Percentiles rank a stretch among this genome's conserved stretches.
Evolutionary conservation across 2,797 vertebrate species (phyloP).

Genomic region (Bucorvus abyssinicus): DNA sequence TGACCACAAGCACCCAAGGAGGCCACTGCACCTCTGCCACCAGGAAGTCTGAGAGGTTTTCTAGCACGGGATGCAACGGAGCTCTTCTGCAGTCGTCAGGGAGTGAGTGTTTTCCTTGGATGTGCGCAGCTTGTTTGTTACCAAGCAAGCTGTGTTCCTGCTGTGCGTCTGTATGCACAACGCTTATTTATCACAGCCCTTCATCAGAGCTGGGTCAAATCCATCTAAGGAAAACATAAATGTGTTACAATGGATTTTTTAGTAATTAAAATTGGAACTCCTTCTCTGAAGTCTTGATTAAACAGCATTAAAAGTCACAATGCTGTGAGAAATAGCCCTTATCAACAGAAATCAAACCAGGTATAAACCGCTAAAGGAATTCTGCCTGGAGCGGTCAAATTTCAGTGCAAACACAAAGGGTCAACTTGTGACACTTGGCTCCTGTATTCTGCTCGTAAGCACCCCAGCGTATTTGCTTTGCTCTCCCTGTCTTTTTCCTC

Average conservation of each 20-base stretch:
- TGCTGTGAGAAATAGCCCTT: background rate
- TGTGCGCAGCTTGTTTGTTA: background rate
- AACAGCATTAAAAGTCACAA: background rate
- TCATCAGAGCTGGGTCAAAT: constrained; percentile 4
- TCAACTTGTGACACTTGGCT: constrained; percentile 59
- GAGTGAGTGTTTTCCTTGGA: background rate
- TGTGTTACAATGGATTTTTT: background rate
- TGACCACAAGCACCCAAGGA: background rate
- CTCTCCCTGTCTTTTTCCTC: constrained; percentile 57
- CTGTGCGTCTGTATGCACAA: background rate
- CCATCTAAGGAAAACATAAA: constrained; percentile 1
- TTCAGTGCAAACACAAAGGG: constrained; percentile 44
- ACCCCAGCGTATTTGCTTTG: constrained; percentile 52
- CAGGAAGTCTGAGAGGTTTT: background rate
- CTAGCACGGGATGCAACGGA: accelerated
- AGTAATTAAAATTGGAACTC: constrained; percentile 9
- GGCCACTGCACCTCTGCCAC: background rate
- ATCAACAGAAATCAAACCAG: background rate
- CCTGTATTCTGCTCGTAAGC: constrained; percentile 45
- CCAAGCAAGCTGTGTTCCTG: background rate
- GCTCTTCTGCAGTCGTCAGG: background rate
- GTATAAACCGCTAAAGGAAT: background rate
- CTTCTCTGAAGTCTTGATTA: constrained; percentile 33
- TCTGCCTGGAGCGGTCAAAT: background rate
- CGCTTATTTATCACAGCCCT: background rate